Conservation (phyloP, 2,113 vertebrate genomes). For the Syrmaticus mikado region DNA sequence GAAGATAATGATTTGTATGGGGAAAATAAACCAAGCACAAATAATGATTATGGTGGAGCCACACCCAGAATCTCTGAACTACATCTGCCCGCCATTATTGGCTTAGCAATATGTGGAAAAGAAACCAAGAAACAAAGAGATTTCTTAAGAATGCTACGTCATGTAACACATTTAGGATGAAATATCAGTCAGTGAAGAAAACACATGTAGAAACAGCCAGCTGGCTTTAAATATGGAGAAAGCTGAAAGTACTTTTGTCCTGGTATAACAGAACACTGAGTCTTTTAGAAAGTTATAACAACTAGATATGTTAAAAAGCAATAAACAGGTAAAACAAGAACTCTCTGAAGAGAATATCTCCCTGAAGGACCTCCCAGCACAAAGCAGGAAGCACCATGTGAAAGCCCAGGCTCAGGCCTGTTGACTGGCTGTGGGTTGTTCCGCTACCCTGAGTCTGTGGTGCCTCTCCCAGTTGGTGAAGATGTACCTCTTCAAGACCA, state of each 20-base stretch:
- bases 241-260: background rate
- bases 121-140: background rate
- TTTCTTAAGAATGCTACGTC: background rate
- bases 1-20: background rate
- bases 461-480: rapidly evolving
- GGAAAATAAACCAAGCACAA: background rate
- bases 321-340: background rate
- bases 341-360: background rate
- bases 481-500: rapidly evolving
- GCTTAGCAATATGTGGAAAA: background rate
- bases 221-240: background rate
- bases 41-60: background rate
- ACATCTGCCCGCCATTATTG: background rate
- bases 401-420: background rate
- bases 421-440: background rate
- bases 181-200: background rate
- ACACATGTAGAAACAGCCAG: background rate
- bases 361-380: background rate
- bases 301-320: background rate
- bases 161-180: background rate
- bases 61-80: background rate
- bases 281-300: background rate
- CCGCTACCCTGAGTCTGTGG: rapidly evolving
- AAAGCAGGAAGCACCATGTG: background rate
- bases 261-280: background rate